These are phyloP conservation scores for Bruchidius siliquastri DNA, from an alignment of 2,888 invertebrate species.

Conservation along the genomic window DNA sequence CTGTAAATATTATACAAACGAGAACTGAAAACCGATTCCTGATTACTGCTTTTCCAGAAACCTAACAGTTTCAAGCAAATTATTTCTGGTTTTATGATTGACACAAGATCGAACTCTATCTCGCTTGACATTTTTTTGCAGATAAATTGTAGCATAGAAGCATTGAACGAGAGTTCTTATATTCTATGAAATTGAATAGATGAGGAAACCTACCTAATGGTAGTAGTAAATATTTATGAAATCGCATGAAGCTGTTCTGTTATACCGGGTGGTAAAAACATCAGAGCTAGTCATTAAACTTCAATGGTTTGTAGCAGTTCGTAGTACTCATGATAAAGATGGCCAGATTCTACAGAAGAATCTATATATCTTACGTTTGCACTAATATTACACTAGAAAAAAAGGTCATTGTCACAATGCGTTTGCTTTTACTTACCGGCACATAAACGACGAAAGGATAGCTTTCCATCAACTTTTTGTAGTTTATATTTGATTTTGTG, in stretches of 20 bases:
- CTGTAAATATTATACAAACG: neutral
- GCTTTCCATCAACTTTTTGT: too few species aligned
- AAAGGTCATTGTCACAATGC: neutral
- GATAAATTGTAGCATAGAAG: neutral
- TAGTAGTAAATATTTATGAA: neutral
- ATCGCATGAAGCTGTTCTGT: neutral
- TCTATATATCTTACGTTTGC: too few species aligned
- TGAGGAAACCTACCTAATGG: neutral
- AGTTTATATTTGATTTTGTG: too few species aligned
- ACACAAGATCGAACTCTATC: neutral
- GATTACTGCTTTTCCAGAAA: neutral
- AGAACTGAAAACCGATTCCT: neutral
- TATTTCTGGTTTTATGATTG: neutral
- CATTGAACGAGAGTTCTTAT: neutral
- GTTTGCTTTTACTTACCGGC: too few species aligned
- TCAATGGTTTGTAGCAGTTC: neutral
- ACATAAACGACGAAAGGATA: too few species aligned
- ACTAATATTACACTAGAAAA: too few species aligned
- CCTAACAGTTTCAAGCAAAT: neutral
- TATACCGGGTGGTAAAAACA: neutral
- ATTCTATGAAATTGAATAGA: neutral
- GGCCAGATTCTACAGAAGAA: too few species aligned
- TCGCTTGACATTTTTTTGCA: neutral
- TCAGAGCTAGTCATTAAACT: neutral
- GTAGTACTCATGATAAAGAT: too few species aligned